Evolutionary conservation across 2,888 invertebrate genomes (phyloP).

Genomic region (Apodemia mormo): DNA sequence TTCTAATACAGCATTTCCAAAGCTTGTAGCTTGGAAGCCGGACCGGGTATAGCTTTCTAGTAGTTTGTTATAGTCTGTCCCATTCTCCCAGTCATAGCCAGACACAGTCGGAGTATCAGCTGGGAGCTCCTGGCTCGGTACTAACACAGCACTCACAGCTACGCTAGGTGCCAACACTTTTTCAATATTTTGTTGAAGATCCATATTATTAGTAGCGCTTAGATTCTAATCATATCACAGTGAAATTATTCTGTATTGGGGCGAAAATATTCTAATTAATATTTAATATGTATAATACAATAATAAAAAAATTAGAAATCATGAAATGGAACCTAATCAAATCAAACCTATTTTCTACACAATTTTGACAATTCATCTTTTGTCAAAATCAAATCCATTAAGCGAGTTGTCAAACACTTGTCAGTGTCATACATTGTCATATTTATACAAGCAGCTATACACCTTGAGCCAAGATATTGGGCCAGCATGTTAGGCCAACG

Average conservation of each 20-base stretch:
- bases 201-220: slow-evolving; percentile 46
- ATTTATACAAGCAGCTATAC: no score
- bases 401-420: no score
- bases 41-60: slow-evolving; percentile 89
- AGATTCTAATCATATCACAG: background rate
- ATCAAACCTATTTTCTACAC: no score
- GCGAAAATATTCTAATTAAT: background rate
- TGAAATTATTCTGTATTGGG: background rate
- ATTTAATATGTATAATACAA: no score
- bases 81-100: slow-evolving; percentile 97
- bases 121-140: slow-evolving; percentile 85
- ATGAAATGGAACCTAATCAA: no score
- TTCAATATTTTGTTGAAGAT: slow-evolving; percentile 47
- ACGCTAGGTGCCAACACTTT: slow-evolving; percentile 64
- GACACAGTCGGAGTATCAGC: slow-evolving; percentile 85
- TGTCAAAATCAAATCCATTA: no score
- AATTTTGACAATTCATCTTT: no score
- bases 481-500: no score
- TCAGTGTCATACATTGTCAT: no score
- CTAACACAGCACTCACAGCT: slow-evolving; percentile 87
- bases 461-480: no score
- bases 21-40: slow-evolving; percentile 99
- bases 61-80: slow-evolving; percentile 92
- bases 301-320: no score
- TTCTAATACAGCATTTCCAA: slow-evolving; percentile 94